Conservation (phyloP, 2,113 vertebrate species). For the Leucopsar rothschildi region DNA sequence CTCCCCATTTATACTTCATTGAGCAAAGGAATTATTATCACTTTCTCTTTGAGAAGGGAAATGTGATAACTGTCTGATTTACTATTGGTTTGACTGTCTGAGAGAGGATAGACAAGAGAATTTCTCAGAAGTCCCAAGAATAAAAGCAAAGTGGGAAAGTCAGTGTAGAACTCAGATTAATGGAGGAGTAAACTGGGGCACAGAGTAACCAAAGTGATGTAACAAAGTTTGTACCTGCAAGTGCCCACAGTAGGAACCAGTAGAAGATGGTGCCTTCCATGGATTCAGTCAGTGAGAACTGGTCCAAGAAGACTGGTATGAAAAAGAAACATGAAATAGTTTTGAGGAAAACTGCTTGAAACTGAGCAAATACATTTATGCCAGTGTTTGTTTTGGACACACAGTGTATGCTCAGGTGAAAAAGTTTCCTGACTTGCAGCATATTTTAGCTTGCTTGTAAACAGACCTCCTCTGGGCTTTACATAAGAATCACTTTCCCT, state of each 20-base stretch:
- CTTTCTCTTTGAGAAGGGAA: not conserved
- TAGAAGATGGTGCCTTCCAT: not conserved
- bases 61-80: not conserved
- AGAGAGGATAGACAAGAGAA: not conserved
- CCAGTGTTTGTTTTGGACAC: not conserved
- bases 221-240: not conserved
- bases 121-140: not conserved
- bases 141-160: not conserved
- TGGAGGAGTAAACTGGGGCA: not conserved
- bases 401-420: not conserved
- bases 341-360: not conserved
- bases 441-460: not conserved
- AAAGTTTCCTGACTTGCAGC: not conserved
- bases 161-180: not conserved
- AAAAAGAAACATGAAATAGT: not conserved
- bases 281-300: not conserved
- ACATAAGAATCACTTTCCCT: not conserved
- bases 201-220: not conserved
- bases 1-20: not conserved
- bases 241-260: not conserved
- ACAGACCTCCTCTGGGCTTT: not conserved
- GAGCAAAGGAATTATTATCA: not conserved
- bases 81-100: not conserved
- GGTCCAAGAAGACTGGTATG: not conserved
- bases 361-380: not conserved